phyloP scores from a whole-genome alignment of 1,140 invertebrate genomes.

The Cylas formicarius region DNA sequence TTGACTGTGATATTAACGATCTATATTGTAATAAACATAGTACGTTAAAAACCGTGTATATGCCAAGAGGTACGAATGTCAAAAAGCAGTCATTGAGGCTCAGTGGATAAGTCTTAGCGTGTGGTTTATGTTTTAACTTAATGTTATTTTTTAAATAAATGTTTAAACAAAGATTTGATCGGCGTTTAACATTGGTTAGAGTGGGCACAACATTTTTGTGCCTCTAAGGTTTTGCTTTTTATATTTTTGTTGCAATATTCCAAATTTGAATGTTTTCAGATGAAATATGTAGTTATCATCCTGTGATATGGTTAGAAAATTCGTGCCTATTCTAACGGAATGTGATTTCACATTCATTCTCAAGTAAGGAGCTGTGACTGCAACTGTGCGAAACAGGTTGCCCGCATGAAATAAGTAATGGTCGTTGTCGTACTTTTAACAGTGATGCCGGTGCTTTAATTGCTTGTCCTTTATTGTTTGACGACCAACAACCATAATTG shows the following conservation, averaged over 20 bases:
- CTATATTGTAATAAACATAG: slow-evolving; percentile 23
- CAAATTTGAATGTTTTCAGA: no score
- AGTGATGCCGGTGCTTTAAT: no score
- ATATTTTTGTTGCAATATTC: no score
- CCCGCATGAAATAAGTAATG: no score
- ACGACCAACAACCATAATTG: no score
- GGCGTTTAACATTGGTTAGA: slow-evolving; percentile 25
- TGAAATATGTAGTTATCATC: no score
- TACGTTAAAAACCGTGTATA: slow-evolving; percentile 10
- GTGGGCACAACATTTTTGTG: slow-evolving; percentile 30
- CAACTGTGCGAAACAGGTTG: slow-evolving; percentile 18
- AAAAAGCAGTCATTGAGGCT: slow-evolving; percentile 22
- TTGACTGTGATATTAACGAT: slow-evolving; percentile 40
- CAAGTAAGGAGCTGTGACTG: slow-evolving; percentile 27
- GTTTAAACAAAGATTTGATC: no score
- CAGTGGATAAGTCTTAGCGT: slow-evolving; percentile 32
- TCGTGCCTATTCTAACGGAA: slow-evolving; percentile 32
- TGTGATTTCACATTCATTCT: slow-evolving; percentile 27
- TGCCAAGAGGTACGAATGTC: slow-evolving; percentile 14
- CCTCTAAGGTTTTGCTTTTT: slow-evolving; percentile 14
- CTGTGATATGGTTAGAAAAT: slow-evolving; percentile 37
- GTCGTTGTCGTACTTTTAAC: no score
- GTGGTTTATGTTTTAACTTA: no score
- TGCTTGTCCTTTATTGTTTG: no score
- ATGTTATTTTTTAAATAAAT: no score